Evolutionary conservation across 2,113 vertebrate species (phyloP).

Genomic region (Catagonus wagneri): DNA sequence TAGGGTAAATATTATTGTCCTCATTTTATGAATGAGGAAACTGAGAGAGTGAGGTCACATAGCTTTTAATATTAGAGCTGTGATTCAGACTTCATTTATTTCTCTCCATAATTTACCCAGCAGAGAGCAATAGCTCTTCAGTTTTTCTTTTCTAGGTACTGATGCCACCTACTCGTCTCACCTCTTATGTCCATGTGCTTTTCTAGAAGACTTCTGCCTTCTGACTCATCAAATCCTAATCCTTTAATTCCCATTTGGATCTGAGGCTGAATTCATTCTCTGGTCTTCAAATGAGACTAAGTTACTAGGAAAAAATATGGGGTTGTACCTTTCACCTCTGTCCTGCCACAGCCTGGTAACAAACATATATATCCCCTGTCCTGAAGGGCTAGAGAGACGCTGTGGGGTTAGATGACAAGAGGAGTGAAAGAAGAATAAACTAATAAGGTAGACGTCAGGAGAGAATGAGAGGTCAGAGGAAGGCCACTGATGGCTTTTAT

Average conservation of each 20-base stretch:
- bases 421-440: not conserved
- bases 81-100: constrained; percentile 19
- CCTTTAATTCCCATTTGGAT: not conserved
- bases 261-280: constrained; percentile 22
- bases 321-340: not conserved
- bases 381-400: not conserved
- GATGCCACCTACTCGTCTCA: constrained; percentile 21
- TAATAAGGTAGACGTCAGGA: not conserved
- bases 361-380: not conserved
- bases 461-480: not conserved
- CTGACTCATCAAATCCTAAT: not conserved
- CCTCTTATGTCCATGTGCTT: not conserved
- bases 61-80: not conserved
- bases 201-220: not conserved
- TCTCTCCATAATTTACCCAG: not conserved
- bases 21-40: not conserved
- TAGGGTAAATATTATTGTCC: constrained; percentile 16
- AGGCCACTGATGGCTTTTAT: not conserved
- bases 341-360: not conserved
- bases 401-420: not conserved
- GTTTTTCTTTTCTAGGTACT: not conserved
- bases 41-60: not conserved
- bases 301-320: not conserved
- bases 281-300: not conserved
- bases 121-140: not conserved